Base-by-base conservation (phyloP, 1,140 invertebrate species). In the Zaprionus vittiger region DNA sequence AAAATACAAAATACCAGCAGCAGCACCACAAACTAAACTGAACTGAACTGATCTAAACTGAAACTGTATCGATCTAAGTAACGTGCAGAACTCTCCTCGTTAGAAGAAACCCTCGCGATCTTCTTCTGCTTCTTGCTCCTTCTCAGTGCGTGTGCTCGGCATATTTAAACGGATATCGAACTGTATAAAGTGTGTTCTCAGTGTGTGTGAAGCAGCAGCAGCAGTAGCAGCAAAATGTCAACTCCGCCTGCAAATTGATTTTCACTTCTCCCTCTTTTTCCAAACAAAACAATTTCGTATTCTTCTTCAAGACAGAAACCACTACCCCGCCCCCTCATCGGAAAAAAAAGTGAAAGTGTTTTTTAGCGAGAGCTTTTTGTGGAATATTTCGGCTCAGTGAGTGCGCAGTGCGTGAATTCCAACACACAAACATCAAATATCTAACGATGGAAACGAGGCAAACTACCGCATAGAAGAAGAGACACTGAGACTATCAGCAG, bases 371-470 rank as follows among this genome's bases (percentile, higher is more conserved):
- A 28, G 59, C 31, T 55, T 37, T 56, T 60, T 67, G 60, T 54
- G 57, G 80, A 68, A 54, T 71, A 73, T 74, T 72, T 71, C 68
- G 52, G 54, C 66, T 52, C 56, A 55, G 70, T 74, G 80, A 17
- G 47, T 84, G 81, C 78, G 82, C 81, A 74, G 83, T 87, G 83
- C n/a, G 41, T 90, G 85, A 90, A 89, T 89, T 80, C 73, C 71
- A 75, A 78, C 4, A 49, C 20, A 17, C 17, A 52, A 22, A 11
- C 47, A 52, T 9, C 1, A 44, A 17, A 76, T 73, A 75, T 69
- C 71, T 79, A 75, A 89, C 84, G 69, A 86, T 86, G 83, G 85
- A 83, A 79, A 78, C 80, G 63, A 78, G 70, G 73, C 77, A 80
- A 66, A 80, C 67, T 37, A 67, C 49, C 52, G 67, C 62, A 69